Base-by-base conservation (phyloP, 2,797 vertebrate species). In the Anguilla megastoma region DNA sequence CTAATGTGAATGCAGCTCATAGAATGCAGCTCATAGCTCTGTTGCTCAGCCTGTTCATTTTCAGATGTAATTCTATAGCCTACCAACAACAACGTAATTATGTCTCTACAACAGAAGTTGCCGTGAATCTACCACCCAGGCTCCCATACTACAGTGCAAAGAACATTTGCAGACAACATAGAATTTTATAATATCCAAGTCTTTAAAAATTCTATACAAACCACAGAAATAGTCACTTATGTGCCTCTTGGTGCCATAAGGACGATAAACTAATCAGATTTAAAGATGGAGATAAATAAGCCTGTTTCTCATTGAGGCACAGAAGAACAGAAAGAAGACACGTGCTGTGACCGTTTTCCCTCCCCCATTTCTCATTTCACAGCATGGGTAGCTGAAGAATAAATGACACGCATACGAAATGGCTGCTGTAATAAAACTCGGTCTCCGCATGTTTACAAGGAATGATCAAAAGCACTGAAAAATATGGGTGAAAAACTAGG, bases 381-480 rank as follows among this genome's bases (percentile, higher is more conserved):
- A 69, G 12, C 69, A 74, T 33, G 69, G 69, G 27, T 33, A 74
- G 69, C 27, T 74, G 69, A 33, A 74, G 69, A 74, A 33, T 30
- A 33, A 74, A 36, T 74, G 69, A 74, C 69, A 74, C 2, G 33
- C 74, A 79, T 21, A 21, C 45, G 14, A 79, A 41, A 21, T 76
- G 71, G 71, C 24, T 69, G 63, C 27, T 24, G 63, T 27, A 33
- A 76, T 36, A 16, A 76, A 76, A 74, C 27, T 74, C 14, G 8
- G 27, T 79, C 36, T 79, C 74, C 6, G 10, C 69, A 45, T 79
- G 74, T 79, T 41, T 41, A 41, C 33, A 79, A 41, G 33, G 33
- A 79, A 82, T 48, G 41, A 82, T 50, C 79, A 82, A 82, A 82
- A 82, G 79, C 79, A 50, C 30, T 7, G 18, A 12, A 36, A 41